Evolutionary conservation across 2,888 invertebrate species (phyloP).

Genomic region (Oligia fasciuncula): DNA sequence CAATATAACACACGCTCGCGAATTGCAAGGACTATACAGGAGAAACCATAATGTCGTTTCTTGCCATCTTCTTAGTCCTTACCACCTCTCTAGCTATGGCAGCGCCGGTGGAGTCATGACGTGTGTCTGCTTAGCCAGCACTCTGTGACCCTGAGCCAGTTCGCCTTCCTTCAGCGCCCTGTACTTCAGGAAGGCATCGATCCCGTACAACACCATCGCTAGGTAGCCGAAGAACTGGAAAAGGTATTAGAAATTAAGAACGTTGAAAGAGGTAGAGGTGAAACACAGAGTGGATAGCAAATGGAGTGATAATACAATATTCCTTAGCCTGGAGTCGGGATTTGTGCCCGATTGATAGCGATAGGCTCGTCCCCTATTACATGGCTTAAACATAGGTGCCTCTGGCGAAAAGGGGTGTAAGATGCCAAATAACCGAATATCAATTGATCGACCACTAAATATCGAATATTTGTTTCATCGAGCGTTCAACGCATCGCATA

Average conservation of each 20-base stretch:
- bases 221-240: slow-evolving; percentile 96
- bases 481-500: no score
- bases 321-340: not conserved
- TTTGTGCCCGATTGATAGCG: not conserved
- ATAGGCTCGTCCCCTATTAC: no score
- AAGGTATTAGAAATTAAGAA: slow-evolving; percentile 23
- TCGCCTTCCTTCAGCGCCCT: slow-evolving; percentile 91
- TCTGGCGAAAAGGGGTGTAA: not conserved
- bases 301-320: not conserved
- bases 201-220: slow-evolving; percentile 94
- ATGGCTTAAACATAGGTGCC: no score
- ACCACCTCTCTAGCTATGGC: slow-evolving; percentile 66
- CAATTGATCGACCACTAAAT: no score
- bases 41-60: slow-evolving; percentile 11
- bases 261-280: not conserved
- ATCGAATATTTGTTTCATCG: no score
- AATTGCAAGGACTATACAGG: not conserved
- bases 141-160: slow-evolving; percentile 92
- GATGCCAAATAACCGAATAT: no score
- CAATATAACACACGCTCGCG: not conserved
- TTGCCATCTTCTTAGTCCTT: not conserved
- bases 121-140: slow-evolving; percentile 89
- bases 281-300: not conserved
- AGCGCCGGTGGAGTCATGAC: slow-evolving; percentile 76
- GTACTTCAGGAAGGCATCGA: slow-evolving; percentile 95